phyloP scores from a whole-genome alignment of 2,888 invertebrate species.

The Thymelicus acteon region DNA sequence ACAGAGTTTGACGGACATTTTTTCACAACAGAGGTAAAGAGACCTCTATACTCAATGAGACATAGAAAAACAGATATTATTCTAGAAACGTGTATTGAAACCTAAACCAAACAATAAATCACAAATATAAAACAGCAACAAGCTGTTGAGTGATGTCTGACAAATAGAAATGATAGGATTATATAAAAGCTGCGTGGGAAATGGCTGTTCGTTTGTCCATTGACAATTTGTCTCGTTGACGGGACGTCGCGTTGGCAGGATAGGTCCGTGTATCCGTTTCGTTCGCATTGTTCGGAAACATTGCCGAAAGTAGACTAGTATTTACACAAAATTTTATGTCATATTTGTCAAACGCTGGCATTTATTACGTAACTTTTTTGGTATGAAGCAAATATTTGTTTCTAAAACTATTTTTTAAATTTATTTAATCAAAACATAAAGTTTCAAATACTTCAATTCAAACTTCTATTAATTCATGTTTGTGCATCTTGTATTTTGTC shows the following conservation, averaged over 20 bases:
- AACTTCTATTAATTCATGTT: too few species aligned
- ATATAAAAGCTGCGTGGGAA: conserved; percentile 25
- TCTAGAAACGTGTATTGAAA: background rate
- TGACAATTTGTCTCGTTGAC: conserved; percentile 36
- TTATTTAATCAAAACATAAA: too few species aligned
- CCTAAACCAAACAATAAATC: background rate
- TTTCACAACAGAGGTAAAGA: too few species aligned
- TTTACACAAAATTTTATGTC: background rate
- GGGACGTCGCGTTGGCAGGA: conserved; percentile 7
- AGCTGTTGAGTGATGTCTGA: conserved; percentile 12
- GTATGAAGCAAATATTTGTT: background rate
- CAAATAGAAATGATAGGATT: conserved; percentile 34
- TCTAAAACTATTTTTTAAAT: background rate
- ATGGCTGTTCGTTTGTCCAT: conserved; percentile 21
- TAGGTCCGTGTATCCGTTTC: conserved; percentile 8
- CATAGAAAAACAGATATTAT: background rate
- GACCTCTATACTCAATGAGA: too few species aligned
- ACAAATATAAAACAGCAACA: background rate
- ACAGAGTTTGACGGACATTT: too few species aligned
- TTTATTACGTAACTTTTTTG: background rate
- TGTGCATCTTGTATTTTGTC: too few species aligned
- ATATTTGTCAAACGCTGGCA: background rate
- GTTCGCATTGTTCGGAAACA: conserved; percentile 22
- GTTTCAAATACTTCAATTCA: too few species aligned
- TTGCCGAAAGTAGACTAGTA: conserved; percentile 16